Percentiles rank a stretch among this genome's conserved stretches.
Conservation (phyloP, 1,140 invertebrate genomes). For the Yoshiicerus persimilis region DNA sequence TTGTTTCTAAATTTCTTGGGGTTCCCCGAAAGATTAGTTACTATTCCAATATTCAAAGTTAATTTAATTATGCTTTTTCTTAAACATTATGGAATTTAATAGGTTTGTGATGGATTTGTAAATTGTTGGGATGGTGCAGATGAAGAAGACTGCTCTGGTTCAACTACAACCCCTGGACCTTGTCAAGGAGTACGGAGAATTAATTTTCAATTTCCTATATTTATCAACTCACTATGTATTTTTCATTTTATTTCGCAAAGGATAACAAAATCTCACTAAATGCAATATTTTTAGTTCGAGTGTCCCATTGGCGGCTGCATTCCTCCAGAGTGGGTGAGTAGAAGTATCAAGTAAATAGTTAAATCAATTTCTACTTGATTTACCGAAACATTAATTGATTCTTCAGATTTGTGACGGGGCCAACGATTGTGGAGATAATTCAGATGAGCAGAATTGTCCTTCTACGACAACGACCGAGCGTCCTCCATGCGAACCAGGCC, state of each 20-base stretch:
- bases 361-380: too few species aligned
- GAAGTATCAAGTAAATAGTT: neutral
- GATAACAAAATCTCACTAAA: too few species aligned
- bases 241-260: too few species aligned
- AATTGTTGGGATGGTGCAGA: neutral
- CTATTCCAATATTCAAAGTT: too few species aligned
- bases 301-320: neutral
- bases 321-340: neutral
- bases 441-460: neutral
- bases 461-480: neutral
- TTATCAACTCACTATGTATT: too few species aligned
- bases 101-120: neutral
- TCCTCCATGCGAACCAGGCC: neutral
- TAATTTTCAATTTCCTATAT: too few species aligned
- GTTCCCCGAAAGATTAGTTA: too few species aligned
- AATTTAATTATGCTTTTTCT: too few species aligned
- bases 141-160: neutral
- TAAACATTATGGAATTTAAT: too few species aligned
- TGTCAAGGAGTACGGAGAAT: neutral
- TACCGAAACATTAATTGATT: too few species aligned
- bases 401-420: neutral
- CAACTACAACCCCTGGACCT: neutral
- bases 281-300: neutral
- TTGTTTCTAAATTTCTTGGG: too few species aligned
- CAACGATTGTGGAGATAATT: neutral